A percentile compares a stretch with the other conserved stretches of the same genome.
Evolutionary conservation across 2,113 vertebrate species (phyloP).

Genomic region (Fregetta grallaria): DNA sequence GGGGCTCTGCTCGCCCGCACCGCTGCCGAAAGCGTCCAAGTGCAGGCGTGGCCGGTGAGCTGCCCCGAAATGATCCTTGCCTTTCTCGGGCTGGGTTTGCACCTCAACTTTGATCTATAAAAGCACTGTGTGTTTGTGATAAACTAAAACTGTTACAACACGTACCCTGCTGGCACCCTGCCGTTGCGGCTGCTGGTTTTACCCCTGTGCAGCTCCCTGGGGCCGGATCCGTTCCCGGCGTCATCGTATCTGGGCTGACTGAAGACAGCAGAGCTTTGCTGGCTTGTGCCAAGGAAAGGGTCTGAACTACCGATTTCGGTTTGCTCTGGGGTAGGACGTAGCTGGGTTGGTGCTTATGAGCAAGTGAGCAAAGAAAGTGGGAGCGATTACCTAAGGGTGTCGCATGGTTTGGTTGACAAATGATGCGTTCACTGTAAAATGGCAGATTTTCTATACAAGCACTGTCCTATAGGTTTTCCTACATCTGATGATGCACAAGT

Average conservation of each 20-base stretch:
- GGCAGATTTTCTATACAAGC: background rate
- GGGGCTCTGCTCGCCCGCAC: background rate
- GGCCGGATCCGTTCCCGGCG: background rate
- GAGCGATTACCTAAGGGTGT: background rate
- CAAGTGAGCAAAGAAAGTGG: background rate
- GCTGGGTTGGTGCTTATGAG: background rate
- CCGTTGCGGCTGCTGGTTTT: background rate
- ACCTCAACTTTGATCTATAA: background rate
- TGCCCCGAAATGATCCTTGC: background rate
- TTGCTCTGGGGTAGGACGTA: background rate
- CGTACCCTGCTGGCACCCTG: background rate
- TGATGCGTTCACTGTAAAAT: background rate
- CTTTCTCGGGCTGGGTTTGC: background rate
- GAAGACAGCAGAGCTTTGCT: background rate
- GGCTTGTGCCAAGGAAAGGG: background rate
- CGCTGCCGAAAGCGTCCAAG: background rate
- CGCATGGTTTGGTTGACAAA: accelerated
- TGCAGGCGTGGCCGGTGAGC: background rate
- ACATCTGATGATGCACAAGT: background rate
- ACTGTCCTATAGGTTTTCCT: background rate
- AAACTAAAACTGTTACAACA: background rate
- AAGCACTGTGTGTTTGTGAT: background rate
- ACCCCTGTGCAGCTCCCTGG: background rate
- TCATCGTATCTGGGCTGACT: no score
- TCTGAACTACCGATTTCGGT: background rate